A percentile compares a stretch with the other conserved stretches of the same genome.
These are phyloP conservation scores for Phytoseiulus persimilis DNA, from an alignment of 2,888 invertebrate species.

Conservation along the genomic window DNA sequence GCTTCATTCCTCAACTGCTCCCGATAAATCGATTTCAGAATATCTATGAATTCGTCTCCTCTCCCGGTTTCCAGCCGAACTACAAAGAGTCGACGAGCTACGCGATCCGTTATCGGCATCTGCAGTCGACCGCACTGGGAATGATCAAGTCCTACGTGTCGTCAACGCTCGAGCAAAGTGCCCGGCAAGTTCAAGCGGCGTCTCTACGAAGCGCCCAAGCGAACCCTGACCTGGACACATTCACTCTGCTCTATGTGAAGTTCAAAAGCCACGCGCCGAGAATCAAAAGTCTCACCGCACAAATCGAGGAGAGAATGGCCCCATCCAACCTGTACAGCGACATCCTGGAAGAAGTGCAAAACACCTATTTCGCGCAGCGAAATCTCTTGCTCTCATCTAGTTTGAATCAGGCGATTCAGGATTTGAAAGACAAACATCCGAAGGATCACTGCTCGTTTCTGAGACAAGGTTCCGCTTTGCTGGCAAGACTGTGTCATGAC, in stretches of 20 bases:
- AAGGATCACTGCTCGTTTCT: constrained; percentile 64
- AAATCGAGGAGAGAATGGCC: constrained; percentile 66
- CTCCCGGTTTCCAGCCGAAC: constrained; percentile 57
- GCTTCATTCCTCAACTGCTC: too few species aligned
- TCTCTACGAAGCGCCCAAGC: constrained; percentile 46
- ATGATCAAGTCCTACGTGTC: constrained; percentile 70
- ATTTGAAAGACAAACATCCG: constrained; percentile 57
- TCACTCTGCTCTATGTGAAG: constrained; percentile 80
- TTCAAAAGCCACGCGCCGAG: constrained; percentile 85
- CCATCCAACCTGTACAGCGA: constrained; percentile 38
- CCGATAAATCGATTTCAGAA: too few species aligned
- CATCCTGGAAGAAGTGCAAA: constrained; percentile 67
- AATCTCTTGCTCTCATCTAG: constrained; percentile 62
- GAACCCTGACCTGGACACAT: constrained; percentile 47
- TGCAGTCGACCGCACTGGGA: constrained; percentile 68
- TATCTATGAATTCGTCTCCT: neutral
- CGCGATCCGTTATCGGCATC: constrained; percentile 72
- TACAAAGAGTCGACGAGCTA: constrained; percentile 79
- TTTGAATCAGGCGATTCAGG: constrained; percentile 61
- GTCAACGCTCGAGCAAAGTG: constrained; percentile 66
- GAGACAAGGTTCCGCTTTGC: constrained; percentile 76
- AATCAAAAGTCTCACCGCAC: constrained; percentile 67
- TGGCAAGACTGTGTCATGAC: constrained; percentile 86
- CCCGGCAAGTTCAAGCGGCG: constrained; percentile 59
- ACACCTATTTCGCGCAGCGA: constrained; percentile 69